Percentiles rank a stretch among this genome's conserved stretches.
Evolutionary conservation across 2,797 vertebrate species (phyloP).

Genomic region (Megaceryle alcyon): DNA sequence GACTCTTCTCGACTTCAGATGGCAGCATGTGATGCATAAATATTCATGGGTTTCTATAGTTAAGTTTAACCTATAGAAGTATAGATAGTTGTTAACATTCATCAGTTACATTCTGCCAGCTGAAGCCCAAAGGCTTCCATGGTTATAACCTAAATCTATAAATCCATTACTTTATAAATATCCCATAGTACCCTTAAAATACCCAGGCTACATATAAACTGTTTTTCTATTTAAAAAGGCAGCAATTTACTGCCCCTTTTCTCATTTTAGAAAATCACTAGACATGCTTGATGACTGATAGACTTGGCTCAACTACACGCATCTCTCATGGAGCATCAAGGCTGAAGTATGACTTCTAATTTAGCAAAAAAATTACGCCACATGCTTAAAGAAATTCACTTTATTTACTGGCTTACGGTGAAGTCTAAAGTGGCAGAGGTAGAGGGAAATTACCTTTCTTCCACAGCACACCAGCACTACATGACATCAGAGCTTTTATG

Average conservation of each 20-base stretch:
- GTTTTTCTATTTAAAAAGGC: not conserved
- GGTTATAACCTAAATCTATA: not conserved
- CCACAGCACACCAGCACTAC: not conserved
- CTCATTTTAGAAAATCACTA: conserved; percentile 25
- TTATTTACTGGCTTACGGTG: not conserved
- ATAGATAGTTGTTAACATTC: not conserved
- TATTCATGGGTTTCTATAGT: not conserved
- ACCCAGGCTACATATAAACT: not conserved
- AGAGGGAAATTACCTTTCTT: not conserved
- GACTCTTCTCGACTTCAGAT: conserved; percentile 3
- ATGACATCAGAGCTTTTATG: not conserved
- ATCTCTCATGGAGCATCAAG: not conserved
- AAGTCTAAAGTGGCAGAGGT: not conserved
- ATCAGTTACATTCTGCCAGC: not conserved
- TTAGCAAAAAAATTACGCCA: not conserved
- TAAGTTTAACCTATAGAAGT: not conserved
- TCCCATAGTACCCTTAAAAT: not conserved
- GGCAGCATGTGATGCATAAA: not conserved
- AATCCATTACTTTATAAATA: not conserved
- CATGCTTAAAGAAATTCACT: not conserved
- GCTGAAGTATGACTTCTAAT: not conserved
- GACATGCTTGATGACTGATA: not conserved
- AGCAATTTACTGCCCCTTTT: not conserved
- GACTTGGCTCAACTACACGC: conserved; percentile 29
- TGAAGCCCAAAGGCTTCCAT: conserved; percentile 9